These are phyloP conservation scores for Carassius auratus DNA, from an alignment of 2,113 vertebrate genomes.

Conservation along the genomic window DNA sequence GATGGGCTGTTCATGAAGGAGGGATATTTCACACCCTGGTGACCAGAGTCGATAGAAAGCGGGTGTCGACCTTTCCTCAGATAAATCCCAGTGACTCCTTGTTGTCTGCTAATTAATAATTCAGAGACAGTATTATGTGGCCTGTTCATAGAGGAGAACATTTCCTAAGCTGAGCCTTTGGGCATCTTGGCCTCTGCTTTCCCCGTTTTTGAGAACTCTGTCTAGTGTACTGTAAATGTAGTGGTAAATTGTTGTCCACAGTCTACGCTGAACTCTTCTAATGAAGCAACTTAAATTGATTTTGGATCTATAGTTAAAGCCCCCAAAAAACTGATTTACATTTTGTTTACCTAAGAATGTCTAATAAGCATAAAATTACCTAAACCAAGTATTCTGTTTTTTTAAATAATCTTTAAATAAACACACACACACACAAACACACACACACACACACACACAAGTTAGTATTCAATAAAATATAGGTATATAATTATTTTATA, in stretches of 20 bases:
- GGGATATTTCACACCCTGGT: neutral
- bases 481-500: too few relatives aligned
- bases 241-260: neutral
- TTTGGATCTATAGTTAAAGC: too few relatives aligned
- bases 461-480: too few relatives aligned
- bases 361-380: too few relatives aligned
- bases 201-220: neutral
- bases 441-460: too few relatives aligned
- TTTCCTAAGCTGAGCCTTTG: neutral
- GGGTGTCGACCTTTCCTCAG: conserved; percentile 61
- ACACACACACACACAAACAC: too few relatives aligned
- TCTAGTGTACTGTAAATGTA: neutral
- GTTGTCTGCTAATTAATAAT: conserved; percentile 69
- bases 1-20: neutral
- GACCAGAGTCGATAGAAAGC: neutral
- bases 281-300: neutral
- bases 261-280: neutral
- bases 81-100: conserved; percentile 63
- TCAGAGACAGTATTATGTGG: conserved; percentile 61
- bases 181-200: conserved; percentile 21
- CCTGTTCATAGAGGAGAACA: conserved; percentile 49
- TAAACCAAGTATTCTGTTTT: too few relatives aligned
- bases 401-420: too few relatives aligned
- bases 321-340: too few relatives aligned
- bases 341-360: too few relatives aligned